phyloP scores from a whole-genome alignment of 2,113 vertebrate species.

The Macroglossus sobrinus region DNA sequence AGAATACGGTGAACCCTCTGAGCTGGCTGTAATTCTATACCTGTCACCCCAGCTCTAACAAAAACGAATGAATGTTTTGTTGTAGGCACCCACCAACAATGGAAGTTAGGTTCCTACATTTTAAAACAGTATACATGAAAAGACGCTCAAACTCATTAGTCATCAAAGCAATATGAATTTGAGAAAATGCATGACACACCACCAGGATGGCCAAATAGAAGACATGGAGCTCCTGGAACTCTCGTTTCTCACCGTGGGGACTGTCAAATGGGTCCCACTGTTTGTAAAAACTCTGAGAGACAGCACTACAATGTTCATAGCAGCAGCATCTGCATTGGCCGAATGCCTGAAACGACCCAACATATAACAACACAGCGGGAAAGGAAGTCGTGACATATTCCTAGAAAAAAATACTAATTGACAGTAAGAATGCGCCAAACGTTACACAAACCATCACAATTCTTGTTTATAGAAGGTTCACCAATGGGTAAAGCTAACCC shows the following conservation, averaged over 20 bases:
- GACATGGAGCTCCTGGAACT: not conserved
- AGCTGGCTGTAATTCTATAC: not conserved
- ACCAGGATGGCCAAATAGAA: too few relatives aligned
- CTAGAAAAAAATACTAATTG: not conserved
- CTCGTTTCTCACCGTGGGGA: rapidly evolving
- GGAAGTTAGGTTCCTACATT: not conserved
- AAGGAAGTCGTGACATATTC: not conserved
- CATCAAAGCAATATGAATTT: not conserved
- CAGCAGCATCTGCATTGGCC: not conserved
- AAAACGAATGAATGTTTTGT: not conserved
- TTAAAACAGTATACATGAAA: not conserved
- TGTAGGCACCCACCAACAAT: not conserved
- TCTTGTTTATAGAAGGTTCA: not conserved
- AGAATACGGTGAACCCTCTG: not conserved
- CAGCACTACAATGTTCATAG: not conserved
- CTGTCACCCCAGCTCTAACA: not conserved
- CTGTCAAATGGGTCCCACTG: not conserved
- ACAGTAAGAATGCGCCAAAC: not conserved
- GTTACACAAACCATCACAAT: not conserved
- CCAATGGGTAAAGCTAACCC: not conserved
- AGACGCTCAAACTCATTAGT: not conserved
- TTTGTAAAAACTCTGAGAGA: not conserved
- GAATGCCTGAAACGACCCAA: not conserved
- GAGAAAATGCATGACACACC: not conserved
- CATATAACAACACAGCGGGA: not conserved